Conservation (phyloP, 1,140 invertebrate genomes). For the Drosophila serrata region DNA sequence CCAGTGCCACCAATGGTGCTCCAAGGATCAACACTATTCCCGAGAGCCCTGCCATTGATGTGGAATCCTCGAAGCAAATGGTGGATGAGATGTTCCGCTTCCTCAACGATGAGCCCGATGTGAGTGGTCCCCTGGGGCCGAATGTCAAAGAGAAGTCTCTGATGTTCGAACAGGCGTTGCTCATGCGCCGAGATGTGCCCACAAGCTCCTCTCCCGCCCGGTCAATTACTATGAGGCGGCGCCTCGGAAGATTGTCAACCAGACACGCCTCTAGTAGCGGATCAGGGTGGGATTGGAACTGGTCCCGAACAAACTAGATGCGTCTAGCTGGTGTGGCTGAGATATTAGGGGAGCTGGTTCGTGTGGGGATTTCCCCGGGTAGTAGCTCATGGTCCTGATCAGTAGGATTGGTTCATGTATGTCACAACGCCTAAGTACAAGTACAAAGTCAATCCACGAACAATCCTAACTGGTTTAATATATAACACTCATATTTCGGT, state of each 20-base stretch:
- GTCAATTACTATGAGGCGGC: slow-evolving; percentile 84
- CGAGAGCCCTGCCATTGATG: slow-evolving; percentile 73
- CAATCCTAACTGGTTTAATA: not conserved
- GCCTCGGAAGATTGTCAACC: slow-evolving; percentile 71
- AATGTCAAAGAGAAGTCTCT: slow-evolving; percentile 84
- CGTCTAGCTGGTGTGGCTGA: slow-evolving; percentile 21
- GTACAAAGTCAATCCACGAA: slow-evolving; percentile 14
- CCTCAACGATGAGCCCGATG: slow-evolving; percentile 86
- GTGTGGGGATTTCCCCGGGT: not conserved
- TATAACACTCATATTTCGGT: not conserved
- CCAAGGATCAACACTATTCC: slow-evolving; percentile 15
- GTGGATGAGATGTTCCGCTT: slow-evolving; percentile 86
- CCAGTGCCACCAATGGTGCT: slow-evolving; percentile 18
- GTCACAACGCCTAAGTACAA: not conserved
- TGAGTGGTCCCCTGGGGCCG: slow-evolving; percentile 70
- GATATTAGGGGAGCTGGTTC: slow-evolving; percentile 23
- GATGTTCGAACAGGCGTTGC: slow-evolving; percentile 78
- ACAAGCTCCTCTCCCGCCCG: slow-evolving; percentile 82
- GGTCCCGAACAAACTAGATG: slow-evolving; percentile 63
- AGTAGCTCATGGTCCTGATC: not conserved
- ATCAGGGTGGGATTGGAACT: slow-evolving; percentile 28
- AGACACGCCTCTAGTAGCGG: slow-evolving; percentile 75
- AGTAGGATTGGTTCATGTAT: slow-evolving; percentile 12
- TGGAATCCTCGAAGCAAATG: slow-evolving; percentile 86
- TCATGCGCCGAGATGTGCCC: slow-evolving; percentile 73